Conservation (phyloP, 2,113 vertebrate genomes). For the Lontra canadensis region DNA sequence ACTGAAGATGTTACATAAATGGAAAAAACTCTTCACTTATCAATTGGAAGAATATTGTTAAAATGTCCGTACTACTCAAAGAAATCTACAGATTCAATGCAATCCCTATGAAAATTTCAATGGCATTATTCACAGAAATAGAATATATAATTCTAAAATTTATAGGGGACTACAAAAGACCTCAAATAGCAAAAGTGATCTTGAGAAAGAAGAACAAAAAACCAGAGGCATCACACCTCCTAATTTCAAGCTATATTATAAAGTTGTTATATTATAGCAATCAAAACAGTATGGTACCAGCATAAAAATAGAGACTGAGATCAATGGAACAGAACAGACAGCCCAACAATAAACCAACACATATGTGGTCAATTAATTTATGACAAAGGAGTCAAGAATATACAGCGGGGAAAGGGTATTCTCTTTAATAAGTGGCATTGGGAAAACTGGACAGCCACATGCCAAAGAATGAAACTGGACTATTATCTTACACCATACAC, state of each 20-base stretch:
- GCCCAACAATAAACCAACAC: neutral
- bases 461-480: neutral
- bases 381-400: neutral
- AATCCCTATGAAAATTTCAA: neutral
- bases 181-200: neutral
- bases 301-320: neutral
- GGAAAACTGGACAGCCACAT: neutral
- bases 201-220: neutral
- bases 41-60: neutral
- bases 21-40: neutral
- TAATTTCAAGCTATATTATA: neutral
- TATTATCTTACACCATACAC: neutral
- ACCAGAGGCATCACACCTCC: neutral
- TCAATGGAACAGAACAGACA: neutral
- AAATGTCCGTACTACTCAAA: neutral
- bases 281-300: neutral
- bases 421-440: neutral
- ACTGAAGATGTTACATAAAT: neutral
- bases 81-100: neutral
- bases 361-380: neutral
- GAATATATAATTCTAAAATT: neutral
- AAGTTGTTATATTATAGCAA: neutral
- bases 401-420: too few relatives aligned
- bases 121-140: neutral
- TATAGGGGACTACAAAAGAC: neutral